A percentile compares a stretch with the other conserved stretches of the same genome.
These are phyloP conservation scores for Julus scandinavius DNA, from an alignment of 2,888 invertebrate genomes.

Conservation along the genomic window DNA sequence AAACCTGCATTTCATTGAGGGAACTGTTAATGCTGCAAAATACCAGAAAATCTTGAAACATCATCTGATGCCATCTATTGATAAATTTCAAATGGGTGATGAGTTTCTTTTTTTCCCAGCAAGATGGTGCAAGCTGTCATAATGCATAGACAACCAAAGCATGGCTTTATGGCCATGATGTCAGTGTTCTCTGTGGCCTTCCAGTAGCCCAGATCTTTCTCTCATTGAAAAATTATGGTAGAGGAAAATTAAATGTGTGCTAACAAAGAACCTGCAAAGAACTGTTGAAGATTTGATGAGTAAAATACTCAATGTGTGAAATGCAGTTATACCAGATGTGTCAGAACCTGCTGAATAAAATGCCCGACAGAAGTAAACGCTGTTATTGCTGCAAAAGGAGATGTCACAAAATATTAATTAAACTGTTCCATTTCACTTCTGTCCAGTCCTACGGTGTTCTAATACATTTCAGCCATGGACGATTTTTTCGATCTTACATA, in stretches of 20 bases:
- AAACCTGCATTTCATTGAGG: constrained; percentile 20
- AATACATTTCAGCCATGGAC: constrained; percentile 5
- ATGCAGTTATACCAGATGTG: neutral
- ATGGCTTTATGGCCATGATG: neutral
- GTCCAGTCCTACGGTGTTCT: neutral
- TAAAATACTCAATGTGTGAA: neutral
- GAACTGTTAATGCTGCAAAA: constrained; percentile 4
- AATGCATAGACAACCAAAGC: neutral
- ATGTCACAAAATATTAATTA: constrained; percentile 14
- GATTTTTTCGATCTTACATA: neutral
- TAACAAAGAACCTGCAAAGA: constrained; percentile 1
- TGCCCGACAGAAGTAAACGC: neutral
- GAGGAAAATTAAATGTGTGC: neutral
- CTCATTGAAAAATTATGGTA: constrained; percentile 21
- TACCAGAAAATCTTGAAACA: neutral
- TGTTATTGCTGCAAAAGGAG: constrained; percentile 43
- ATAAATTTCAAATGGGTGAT: constrained; percentile 25
- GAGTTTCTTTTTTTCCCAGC: too few relatives aligned
- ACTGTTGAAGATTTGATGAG: constrained; percentile 17
- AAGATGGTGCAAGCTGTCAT: too few relatives aligned
- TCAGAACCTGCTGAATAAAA: neutral
- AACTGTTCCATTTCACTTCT: constrained; percentile 14
- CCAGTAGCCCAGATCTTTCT: constrained; percentile 35
- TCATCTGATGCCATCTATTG: neutral
- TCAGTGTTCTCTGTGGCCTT: constrained; percentile 28